Conservation (phyloP, 2,113 vertebrate genomes). For the Turdus rufiventris region DNA sequence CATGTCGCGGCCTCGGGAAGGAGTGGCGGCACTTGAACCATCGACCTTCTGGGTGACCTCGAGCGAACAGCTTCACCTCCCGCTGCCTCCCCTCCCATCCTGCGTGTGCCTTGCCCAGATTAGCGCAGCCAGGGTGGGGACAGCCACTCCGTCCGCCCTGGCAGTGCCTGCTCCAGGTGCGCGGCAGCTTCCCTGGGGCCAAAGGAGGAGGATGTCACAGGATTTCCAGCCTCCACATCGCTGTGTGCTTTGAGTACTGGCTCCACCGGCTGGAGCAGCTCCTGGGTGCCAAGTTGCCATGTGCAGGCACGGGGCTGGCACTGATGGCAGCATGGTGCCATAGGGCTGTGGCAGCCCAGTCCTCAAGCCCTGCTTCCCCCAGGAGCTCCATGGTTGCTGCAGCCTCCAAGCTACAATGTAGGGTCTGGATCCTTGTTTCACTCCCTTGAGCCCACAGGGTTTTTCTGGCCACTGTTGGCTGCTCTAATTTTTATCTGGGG, state of each 20-base stretch:
- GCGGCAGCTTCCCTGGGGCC: background rate
- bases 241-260: background rate
- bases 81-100: constrained; percentile 40
- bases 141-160: background rate
- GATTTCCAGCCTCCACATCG: background rate
- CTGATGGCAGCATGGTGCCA: background rate
- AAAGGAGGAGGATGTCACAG: background rate
- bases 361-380: background rate
- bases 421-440: background rate
- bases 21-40: background rate
- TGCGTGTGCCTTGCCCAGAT: constrained; percentile 34
- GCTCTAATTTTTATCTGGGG: constrained; percentile 28
- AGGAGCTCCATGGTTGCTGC: background rate
- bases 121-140: constrained; percentile 26
- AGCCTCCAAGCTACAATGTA: background rate
- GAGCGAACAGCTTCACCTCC: background rate
- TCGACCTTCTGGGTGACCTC: background rate
- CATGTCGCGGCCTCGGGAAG: background rate
- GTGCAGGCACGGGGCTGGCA: background rate
- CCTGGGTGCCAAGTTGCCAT: background rate
- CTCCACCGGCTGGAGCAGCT: background rate
- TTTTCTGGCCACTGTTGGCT: background rate
- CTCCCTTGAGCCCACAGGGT: background rate
- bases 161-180: background rate
- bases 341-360: background rate